Evolutionary conservation across 1,140 invertebrate genomes (phyloP), one percentile per base, ranked within the genome.

Genomic region (Ceratosolen fusciceps): DNA sequence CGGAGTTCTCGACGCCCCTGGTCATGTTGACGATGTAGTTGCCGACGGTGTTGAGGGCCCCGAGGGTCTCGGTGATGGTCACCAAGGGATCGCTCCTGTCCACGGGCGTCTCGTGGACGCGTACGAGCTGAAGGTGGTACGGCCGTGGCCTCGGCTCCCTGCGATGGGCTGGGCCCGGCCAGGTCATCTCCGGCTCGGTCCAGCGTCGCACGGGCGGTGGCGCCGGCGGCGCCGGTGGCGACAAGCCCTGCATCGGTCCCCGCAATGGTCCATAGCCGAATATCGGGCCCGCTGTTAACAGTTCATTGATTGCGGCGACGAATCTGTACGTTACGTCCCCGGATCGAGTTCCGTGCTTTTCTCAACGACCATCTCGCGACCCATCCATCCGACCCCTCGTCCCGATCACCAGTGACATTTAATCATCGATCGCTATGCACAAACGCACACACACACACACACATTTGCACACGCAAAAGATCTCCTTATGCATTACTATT

Each of bases 21-120:
- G 93, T 96, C 91, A 95, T 95, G 82, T 96, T 96, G 0, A 97
- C 94, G 70, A 96, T 92, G 85, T 96, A 96, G 84, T 94, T 93
- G 0, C 95, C 96, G 0, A 96, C 94, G 21, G 95, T 96, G 82
- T 96, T 96, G 7, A 96, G 92, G 29, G 95, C 95, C 76, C 95
- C 95, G 12, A 93, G 84, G 4, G 92, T 93, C 81, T 93, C 92
- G 4, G 91, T 90, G 68, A 92, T 91, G 14, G 91, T 90, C 7
- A 84, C 81, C 56, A 92, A 74, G 8, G 91, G 90, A 78, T 90
- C 89, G 8, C 81, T 71, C 29, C 84, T 84, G 47, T 78, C 56
- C 26, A 74, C 24, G 9, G 82, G 79, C 49, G 86, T 83, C 16
- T 80, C 79, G 26, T 68, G 82, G 9, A 84, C 81, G 0, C 81